Evolutionary conservation across 2,113 vertebrate genomes (phyloP).

Genomic region (Centropristis striata): DNA sequence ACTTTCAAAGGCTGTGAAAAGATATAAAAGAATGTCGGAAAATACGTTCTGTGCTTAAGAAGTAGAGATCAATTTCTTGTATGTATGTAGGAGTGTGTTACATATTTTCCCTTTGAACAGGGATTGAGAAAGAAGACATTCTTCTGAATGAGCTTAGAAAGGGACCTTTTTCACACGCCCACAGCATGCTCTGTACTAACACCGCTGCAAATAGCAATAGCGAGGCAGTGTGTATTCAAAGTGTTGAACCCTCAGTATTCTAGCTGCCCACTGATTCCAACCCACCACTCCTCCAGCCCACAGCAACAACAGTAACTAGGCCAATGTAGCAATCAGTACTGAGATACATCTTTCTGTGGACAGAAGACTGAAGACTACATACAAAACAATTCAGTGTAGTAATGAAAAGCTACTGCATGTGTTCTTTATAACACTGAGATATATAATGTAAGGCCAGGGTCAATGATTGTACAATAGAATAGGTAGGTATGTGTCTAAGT

Average conservation of each 20-base stretch:
- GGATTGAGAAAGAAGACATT: constrained; percentile 64
- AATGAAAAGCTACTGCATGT: not conserved
- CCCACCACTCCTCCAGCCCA: constrained; percentile 72
- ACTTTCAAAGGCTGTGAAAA: constrained; percentile 38
- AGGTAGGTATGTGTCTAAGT: not conserved
- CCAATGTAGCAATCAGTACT: constrained; percentile 52
- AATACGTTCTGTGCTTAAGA: constrained; percentile 17
- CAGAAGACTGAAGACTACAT: constrained; percentile 16
- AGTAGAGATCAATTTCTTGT: constrained; percentile 59
- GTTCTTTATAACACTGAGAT: not conserved
- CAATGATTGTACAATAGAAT: not conserved
- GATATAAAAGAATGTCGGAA: constrained; percentile 33
- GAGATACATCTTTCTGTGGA: constrained; percentile 7
- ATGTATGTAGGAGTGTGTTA: constrained; percentile 72
- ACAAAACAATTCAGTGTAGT: not conserved
- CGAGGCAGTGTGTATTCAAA: constrained; percentile 71
- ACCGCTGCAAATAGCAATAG: constrained; percentile 77
- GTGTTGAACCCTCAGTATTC: constrained; percentile 72
- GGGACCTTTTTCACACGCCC: constrained; percentile 70
- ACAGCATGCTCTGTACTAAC: constrained; percentile 68
- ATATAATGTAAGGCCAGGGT: not conserved
- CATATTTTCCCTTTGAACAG: constrained; percentile 68
- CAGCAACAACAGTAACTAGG: constrained; percentile 57
- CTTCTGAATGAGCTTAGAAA: constrained; percentile 76
- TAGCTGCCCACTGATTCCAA: constrained; percentile 76